Conservation (phyloP, 2,113 vertebrate genomes). For the Mesembrinibis cayennensis region DNA sequence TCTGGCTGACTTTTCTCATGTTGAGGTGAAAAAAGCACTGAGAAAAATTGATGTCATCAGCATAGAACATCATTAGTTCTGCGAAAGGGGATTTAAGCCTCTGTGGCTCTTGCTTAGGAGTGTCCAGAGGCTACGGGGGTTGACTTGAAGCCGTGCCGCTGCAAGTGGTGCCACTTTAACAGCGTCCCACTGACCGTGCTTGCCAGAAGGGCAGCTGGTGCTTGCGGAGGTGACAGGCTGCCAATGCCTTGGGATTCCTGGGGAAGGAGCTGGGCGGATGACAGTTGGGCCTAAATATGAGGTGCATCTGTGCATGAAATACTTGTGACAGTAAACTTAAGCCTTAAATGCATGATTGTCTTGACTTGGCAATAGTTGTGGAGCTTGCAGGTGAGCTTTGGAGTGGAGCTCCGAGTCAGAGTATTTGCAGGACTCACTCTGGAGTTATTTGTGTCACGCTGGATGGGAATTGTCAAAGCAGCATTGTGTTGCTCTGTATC, state of each 20-base stretch:
- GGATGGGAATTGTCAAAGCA: not conserved
- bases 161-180: not conserved
- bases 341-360: not conserved
- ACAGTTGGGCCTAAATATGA: not conserved
- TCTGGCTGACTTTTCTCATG: not conserved
- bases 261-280: not conserved
- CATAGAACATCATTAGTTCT: not conserved
- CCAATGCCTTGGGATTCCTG: not conserved
- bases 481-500: not conserved
- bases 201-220: not conserved
- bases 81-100: not conserved
- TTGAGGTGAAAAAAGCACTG: not conserved
- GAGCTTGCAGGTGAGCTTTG: not conserved
- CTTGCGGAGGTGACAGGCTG: not conserved
- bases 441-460: not conserved
- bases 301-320: not conserved
- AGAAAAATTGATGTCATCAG: not conserved
- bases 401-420: not conserved
- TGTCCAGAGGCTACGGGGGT: not conserved
- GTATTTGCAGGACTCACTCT: not conserved
- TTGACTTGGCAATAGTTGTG: not conserved
- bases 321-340: not conserved
- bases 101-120: not conserved
- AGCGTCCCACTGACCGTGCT: rapidly evolving
- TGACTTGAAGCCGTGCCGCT: not conserved